Conservation (phyloP, 2,888 invertebrate genomes). For the Meliscaeva auricollis region DNA sequence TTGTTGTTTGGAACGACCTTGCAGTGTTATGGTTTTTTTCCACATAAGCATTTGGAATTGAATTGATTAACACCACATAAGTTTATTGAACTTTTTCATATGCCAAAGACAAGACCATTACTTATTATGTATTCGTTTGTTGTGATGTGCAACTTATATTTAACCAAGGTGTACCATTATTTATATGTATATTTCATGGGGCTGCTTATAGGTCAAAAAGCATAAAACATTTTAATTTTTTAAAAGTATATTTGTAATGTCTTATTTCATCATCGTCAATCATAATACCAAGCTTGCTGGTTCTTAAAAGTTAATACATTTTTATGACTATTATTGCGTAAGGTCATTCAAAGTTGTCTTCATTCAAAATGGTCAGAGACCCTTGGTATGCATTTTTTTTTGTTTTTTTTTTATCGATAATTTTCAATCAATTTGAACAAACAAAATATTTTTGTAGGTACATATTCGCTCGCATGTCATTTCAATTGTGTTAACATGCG, state of each 20-base stretch:
- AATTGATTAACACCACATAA: background rate
- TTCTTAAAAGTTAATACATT: background rate
- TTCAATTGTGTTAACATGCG: slow-evolving; percentile 1
- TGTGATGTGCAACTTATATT: slow-evolving; percentile 63
- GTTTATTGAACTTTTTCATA: slow-evolving; percentile 31
- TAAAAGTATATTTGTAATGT: background rate
- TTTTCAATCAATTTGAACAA: slow-evolving; percentile 3
- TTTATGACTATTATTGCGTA: slow-evolving; percentile 3
- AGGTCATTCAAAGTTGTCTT: slow-evolving; percentile 12
- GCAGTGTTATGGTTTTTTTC: slow-evolving; percentile 22
- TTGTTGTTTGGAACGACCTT: background rate
- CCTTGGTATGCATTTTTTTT: background rate
- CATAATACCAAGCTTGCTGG: background rate
- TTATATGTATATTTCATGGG: background rate
- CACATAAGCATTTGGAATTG: slow-evolving; percentile 13
- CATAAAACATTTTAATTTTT: slow-evolving; percentile 13
- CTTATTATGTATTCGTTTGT: slow-evolving; percentile 50
- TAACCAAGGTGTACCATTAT: slow-evolving; percentile 44
- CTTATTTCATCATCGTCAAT: background rate
- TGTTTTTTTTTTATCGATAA: background rate
- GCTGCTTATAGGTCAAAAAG: slow-evolving; percentile 8
- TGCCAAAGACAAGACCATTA: slow-evolving; percentile 2
- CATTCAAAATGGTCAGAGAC: background rate
- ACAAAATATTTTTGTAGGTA: slow-evolving; percentile 2
- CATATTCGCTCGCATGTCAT: background rate